A percentile compares a stretch with the other conserved stretches of the same genome.
Conservation (phyloP, 2,797 vertebrate genomes). For the Pipistrellus pipistrellus region DNA sequence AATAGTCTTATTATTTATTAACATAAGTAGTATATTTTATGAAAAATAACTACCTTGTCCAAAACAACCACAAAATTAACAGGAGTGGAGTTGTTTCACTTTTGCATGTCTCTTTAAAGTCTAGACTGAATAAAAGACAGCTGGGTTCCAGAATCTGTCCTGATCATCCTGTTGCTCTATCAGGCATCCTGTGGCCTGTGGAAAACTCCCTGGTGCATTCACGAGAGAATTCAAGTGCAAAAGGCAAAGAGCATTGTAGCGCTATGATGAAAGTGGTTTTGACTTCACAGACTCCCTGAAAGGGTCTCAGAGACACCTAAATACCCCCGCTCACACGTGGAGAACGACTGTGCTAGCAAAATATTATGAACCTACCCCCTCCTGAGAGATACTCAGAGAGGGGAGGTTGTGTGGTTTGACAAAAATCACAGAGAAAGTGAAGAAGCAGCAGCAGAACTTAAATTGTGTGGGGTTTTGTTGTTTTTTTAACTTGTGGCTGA, state of each 20-base stretch:
- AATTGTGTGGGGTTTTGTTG: not conserved
- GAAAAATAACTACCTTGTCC: not conserved
- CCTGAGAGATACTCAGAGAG: not conserved
- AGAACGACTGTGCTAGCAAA: not conserved
- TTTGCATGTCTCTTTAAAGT: not conserved
- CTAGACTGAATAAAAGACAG: not conserved
- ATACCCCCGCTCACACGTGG: not conserved
- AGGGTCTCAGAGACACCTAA: not conserved
- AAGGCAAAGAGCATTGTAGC: not conserved
- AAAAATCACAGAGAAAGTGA: constrained; percentile 74
- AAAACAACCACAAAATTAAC: not conserved
- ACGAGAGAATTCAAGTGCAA: not conserved
- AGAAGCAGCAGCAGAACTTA: not conserved
- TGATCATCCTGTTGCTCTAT: not conserved
- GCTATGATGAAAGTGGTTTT: not conserved
- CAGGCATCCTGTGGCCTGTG: not conserved
- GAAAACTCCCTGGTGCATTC: not conserved
- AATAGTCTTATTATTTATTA: not conserved
- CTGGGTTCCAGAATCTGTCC: not conserved
- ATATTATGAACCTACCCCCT: not conserved
- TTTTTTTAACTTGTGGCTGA: not conserved
- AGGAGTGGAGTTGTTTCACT: not conserved
- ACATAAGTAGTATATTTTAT: constrained; percentile 11
- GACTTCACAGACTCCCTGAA: not conserved
- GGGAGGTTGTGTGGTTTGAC: not conserved